These are phyloP conservation scores for Campylorhamphus procurvoides DNA, from an alignment of 2,113 vertebrate genomes.

Conservation along the genomic window DNA sequence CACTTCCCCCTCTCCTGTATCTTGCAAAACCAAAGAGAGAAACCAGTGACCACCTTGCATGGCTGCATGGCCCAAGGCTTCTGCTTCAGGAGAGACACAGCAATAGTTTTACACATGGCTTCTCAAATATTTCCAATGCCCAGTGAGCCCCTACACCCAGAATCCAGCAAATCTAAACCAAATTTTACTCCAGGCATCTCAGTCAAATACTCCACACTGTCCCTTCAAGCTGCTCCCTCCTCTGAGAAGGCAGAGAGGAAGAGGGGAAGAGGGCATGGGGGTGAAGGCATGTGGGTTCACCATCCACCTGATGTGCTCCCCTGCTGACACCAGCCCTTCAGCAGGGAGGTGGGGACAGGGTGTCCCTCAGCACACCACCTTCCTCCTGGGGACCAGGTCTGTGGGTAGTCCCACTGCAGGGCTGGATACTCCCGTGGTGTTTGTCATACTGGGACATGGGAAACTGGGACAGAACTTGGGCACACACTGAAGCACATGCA, in stretches of 20 bases:
- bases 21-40: neutral
- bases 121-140: neutral
- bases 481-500: neutral
- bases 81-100: neutral
- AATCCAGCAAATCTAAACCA: neutral
- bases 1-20: neutral
- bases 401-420: neutral
- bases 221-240: neutral
- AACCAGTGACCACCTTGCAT: neutral
- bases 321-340: neutral
- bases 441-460: neutral
- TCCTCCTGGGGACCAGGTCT: accelerated
- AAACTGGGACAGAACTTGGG: neutral
- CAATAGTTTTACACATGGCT: neutral
- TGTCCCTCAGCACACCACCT: neutral
- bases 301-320: neutral
- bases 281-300: accelerated
- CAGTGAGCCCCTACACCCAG: neutral
- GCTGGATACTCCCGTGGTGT: neutral
- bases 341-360: neutral
- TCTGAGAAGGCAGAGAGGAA: neutral
- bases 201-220: neutral
- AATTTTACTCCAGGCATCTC: neutral
- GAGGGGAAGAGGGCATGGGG: neutral
- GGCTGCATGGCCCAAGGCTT: neutral